Conservation (phyloP, 1,140 invertebrate species). For the Drosophila yakuba region DNA sequence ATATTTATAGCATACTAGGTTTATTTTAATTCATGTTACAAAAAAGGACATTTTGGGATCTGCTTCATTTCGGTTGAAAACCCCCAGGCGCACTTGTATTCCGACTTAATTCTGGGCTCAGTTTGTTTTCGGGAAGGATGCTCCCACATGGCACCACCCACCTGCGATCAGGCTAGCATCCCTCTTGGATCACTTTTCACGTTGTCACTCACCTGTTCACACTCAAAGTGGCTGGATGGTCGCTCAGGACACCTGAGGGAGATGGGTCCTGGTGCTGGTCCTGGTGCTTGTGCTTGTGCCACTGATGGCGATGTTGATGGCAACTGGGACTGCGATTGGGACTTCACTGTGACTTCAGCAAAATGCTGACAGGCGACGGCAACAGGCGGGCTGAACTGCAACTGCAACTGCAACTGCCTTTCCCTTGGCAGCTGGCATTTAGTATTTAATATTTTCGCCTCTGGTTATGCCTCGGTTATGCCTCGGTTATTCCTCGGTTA, state of each 20-base stretch:
- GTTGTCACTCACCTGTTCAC: conserved; percentile 58
- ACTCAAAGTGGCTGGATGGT: conserved; percentile 27
- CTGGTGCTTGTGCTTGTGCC: background rate
- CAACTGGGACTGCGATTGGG: conserved; percentile 1
- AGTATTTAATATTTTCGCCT: conserved; percentile 35
- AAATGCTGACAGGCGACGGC: conserved; percentile 20
- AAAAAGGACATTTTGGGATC: no score
- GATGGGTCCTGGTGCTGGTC: background rate
- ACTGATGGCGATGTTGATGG: background rate
- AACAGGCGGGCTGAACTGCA: conserved; percentile 21
- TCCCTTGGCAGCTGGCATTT: conserved; percentile 14
- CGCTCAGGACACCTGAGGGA: conserved; percentile 15
- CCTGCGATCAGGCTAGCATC: background rate
- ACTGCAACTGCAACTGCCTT: background rate
- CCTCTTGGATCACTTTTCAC: background rate
- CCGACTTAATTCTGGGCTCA: no score
- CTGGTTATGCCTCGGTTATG: background rate
- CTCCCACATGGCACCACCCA: background rate
- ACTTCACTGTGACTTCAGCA: background rate
- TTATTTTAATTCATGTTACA: no score
- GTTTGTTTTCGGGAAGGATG: no score
- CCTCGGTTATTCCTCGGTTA: no score
- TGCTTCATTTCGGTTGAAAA: no score
- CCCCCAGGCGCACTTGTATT: no score
- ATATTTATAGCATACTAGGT: no score